Percentiles rank a stretch among this genome's conserved stretches.
Conservation (phyloP, 1,140 invertebrate species). For the Acyrthosiphon pisum region DNA sequence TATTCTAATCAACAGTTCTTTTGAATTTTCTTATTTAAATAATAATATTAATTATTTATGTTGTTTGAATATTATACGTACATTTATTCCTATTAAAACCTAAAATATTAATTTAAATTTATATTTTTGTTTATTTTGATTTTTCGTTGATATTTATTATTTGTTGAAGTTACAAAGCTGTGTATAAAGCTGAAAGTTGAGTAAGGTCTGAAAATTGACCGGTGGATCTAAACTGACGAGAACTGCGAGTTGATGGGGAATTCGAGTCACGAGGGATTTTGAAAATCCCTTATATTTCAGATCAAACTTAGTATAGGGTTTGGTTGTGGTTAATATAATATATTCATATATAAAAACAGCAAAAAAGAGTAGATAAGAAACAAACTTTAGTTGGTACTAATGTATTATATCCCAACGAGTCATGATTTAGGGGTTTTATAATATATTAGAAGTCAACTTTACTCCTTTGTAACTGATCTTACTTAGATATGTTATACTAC, state of each 20-base stretch:
- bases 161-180: not conserved
- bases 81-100: not conserved
- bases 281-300: not conserved
- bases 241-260: not conserved
- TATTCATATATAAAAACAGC: not conserved
- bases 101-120: not conserved
- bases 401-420: not conserved
- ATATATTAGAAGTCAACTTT: not conserved
- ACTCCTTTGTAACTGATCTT: not conserved
- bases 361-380: not conserved
- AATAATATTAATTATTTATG: not conserved
- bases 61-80: not conserved
- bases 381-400: not conserved
- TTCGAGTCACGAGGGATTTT: not conserved
- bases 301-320: not conserved
- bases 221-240: not conserved
- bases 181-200: not conserved
- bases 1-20: not conserved
- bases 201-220: not conserved
- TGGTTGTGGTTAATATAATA: not conserved
- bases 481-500: not conserved
- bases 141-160: not conserved
- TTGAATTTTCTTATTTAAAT: not conserved
- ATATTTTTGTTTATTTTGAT: not conserved
- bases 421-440: not conserved